These are phyloP conservation scores for Psittacula derbiana DNA, from an alignment of 2,797 vertebrate species.

Conservation along the genomic window DNA sequence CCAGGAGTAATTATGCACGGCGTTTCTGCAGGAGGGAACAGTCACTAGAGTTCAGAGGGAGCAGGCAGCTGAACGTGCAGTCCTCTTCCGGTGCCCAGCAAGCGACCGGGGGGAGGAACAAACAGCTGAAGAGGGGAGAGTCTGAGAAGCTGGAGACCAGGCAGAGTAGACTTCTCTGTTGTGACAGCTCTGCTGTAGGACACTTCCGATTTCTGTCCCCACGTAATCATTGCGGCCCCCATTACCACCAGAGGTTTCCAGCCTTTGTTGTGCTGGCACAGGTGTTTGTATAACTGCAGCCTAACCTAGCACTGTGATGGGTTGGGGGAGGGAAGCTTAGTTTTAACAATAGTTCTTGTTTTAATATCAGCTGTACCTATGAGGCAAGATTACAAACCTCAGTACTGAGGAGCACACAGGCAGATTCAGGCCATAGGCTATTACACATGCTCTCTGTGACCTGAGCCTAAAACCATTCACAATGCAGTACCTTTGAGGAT, in stretches of 20 bases:
- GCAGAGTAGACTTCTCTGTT: background rate
- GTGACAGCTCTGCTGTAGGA: background rate
- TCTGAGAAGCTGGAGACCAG: background rate
- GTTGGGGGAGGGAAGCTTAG: fast-evolving
- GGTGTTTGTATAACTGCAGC: background rate
- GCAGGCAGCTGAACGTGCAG: fast-evolving
- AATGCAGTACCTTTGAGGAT: fast-evolving
- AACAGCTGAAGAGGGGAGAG: background rate
- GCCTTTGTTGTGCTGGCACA: background rate
- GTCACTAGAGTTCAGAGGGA: background rate
- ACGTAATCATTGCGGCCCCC: background rate
- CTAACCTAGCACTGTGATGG: background rate
- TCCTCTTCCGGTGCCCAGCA: background rate
- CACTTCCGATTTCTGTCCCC: background rate
- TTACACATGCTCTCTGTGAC: background rate
- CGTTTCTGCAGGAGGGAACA: background rate
- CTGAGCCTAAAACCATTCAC: background rate
- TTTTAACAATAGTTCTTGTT: background rate
- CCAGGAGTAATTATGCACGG: background rate
- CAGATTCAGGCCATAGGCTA: background rate
- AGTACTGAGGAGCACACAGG: background rate
- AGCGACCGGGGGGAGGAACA: background rate
- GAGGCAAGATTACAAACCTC: background rate
- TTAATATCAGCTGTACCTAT: background rate
- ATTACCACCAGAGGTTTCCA: background rate